A percentile compares a stretch with the other conserved stretches of the same genome.
These are phyloP conservation scores for Calyptomena viridis DNA, from an alignment of 2,113 vertebrate genomes.

Conservation along the genomic window DNA sequence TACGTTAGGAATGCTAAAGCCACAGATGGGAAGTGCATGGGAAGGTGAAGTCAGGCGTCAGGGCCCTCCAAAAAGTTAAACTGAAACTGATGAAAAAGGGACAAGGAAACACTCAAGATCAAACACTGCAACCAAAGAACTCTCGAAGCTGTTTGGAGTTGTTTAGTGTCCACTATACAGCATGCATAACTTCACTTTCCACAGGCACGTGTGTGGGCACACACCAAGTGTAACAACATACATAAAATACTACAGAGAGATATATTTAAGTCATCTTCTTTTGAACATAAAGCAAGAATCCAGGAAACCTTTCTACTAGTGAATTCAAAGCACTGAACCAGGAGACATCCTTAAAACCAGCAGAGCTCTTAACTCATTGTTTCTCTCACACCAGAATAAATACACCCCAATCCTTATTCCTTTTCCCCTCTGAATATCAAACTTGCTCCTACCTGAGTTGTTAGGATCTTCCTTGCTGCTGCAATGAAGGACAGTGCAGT, in stretches of 20 bases:
- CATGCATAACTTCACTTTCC: background rate
- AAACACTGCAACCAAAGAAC: background rate
- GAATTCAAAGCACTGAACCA: background rate
- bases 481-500: fast-evolving
- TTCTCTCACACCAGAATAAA: background rate
- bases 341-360: background rate
- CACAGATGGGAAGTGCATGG: background rate
- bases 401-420: background rate
- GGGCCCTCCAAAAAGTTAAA: background rate
- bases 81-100: background rate
- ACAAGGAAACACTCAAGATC: background rate
- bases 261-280: background rate
- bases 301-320: background rate
- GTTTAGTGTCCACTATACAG: background rate
- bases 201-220: background rate
- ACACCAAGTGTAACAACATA: background rate
- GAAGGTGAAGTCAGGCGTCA: background rate
- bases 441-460: background rate
- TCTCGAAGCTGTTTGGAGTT: background rate
- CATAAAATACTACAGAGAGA: background rate
- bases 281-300: background rate
- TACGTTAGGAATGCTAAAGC: background rate
- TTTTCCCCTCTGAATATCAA: background rate
- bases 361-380: background rate
- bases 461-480: background rate